Conservation (phyloP, 2,113 vertebrate genomes). For the Suncus etruscus region DNA sequence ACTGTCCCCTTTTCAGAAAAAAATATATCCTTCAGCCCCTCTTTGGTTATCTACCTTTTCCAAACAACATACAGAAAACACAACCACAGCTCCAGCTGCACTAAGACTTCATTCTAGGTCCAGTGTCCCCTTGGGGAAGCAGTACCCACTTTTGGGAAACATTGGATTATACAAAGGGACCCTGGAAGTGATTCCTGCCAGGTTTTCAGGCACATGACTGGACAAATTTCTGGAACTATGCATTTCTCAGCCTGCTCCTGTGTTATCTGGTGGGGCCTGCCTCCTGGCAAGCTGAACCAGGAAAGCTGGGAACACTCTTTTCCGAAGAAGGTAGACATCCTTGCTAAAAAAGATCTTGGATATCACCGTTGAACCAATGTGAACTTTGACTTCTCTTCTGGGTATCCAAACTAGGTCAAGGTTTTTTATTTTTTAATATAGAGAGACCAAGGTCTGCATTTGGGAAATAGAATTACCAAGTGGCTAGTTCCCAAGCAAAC, state of each 20-base stretch:
- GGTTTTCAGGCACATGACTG: not conserved
- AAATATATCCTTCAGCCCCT: no score
- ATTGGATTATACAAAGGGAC: slow-evolving; percentile 17
- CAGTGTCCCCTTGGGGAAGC: no score
- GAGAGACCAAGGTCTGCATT: slow-evolving; percentile 56
- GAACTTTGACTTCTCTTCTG: slow-evolving; percentile 60
- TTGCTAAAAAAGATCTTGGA: slow-evolving; percentile 29
- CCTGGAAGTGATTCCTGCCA: slow-evolving; percentile 21
- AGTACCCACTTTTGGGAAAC: no score
- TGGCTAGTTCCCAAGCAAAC: slow-evolving; percentile 46
- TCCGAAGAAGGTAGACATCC: not conserved
- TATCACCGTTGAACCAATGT: slow-evolving; percentile 46
- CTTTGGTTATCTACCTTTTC: no score
- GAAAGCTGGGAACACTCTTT: slow-evolving; percentile 22
- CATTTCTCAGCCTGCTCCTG: not conserved
- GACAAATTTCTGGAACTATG: not conserved
- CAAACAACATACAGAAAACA: no score
- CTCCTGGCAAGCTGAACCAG: slow-evolving; percentile 14
- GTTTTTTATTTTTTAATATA: slow-evolving; percentile 11
- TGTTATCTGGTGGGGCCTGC: not conserved
- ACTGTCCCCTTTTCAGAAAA: no score
- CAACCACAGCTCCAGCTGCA: no score
- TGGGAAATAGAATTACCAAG: slow-evolving; percentile 60
- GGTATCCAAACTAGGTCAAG: slow-evolving; percentile 60
- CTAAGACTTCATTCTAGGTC: no score